A percentile compares a stretch with the other conserved stretches of the same genome.
These are phyloP conservation scores for Aspidiotus destructor DNA, from an alignment of 2,888 invertebrate species.

Conservation along the genomic window DNA sequence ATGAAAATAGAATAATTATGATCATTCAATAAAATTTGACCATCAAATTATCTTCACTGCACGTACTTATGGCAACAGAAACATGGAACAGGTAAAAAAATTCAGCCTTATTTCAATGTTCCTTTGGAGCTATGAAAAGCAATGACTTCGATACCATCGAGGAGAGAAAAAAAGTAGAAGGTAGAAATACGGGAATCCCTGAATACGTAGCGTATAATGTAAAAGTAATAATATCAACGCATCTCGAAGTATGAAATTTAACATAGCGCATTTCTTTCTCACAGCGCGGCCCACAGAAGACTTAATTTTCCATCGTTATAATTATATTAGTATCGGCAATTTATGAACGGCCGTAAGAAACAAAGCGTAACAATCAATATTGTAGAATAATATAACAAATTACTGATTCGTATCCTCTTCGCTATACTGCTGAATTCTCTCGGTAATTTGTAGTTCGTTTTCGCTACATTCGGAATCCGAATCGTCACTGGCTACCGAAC, in stretches of 20 bases:
- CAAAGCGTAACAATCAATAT: neutral
- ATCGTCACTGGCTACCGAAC: slow-evolving; percentile 19
- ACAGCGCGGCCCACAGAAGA: neutral
- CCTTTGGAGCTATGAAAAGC: no score
- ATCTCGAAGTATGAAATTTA: slow-evolving; percentile 10
- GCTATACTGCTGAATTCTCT: slow-evolving; percentile 23
- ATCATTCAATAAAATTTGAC: neutral
- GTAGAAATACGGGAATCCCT: no score
- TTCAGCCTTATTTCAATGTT: no score
- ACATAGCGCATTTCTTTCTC: neutral
- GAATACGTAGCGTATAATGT: neutral
- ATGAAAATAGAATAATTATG: neutral
- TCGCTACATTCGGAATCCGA: slow-evolving; percentile 29
- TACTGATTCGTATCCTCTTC: slow-evolving; percentile 29
- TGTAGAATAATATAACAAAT: slow-evolving; percentile 1
- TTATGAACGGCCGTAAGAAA: neutral
- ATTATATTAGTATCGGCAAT: neutral
- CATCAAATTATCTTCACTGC: neutral
- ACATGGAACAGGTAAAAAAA: no score
- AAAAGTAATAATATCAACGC: neutral
- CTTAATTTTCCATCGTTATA: no score
- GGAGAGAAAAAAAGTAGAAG: no score
- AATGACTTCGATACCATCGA: no score
- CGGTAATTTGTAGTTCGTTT: slow-evolving; percentile 27
- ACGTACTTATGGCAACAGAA: no score